phyloP scores from a whole-genome alignment of 1,140 invertebrate species.

The Pachypeltis micranthus region DNA sequence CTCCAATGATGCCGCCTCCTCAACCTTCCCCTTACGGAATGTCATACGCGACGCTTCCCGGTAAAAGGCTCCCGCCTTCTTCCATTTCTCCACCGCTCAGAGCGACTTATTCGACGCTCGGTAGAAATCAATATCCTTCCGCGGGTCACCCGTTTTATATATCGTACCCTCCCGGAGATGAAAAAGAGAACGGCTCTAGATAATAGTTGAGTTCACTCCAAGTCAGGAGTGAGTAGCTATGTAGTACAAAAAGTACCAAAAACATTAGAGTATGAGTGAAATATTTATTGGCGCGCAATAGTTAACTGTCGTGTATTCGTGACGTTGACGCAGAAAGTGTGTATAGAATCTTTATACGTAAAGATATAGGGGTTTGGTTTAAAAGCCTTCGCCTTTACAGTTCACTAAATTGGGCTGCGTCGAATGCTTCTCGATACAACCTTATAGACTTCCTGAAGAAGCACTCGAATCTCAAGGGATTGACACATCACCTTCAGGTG shows the following conservation, averaged over 20 bases:
- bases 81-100: constrained; percentile 28
- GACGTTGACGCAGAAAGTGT: too few relatives aligned
- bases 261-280: too few relatives aligned
- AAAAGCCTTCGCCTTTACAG: too few relatives aligned
- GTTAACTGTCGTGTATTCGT: too few relatives aligned
- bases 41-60: constrained; percentile 27
- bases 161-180: constrained; percentile 22
- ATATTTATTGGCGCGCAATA: too few relatives aligned
- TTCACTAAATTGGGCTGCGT: too few relatives aligned
- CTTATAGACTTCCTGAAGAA: too few relatives aligned
- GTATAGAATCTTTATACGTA: too few relatives aligned
- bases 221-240: background rate
- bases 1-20: constrained; percentile 19
- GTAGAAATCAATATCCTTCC: constrained; percentile 26
- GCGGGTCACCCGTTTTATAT: constrained; percentile 26
- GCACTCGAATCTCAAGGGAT: too few relatives aligned
- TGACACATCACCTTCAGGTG: too few relatives aligned
- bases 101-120: constrained; percentile 29
- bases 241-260: background rate
- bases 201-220: background rate
- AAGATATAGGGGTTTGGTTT: too few relatives aligned
- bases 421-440: too few relatives aligned
- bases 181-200: constrained; percentile 20
- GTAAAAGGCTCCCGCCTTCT: constrained; percentile 26
- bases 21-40: constrained; percentile 2